These are phyloP conservation scores for Sthenelais limicola DNA, from an alignment of 2,888 invertebrate genomes.

Conservation along the genomic window DNA sequence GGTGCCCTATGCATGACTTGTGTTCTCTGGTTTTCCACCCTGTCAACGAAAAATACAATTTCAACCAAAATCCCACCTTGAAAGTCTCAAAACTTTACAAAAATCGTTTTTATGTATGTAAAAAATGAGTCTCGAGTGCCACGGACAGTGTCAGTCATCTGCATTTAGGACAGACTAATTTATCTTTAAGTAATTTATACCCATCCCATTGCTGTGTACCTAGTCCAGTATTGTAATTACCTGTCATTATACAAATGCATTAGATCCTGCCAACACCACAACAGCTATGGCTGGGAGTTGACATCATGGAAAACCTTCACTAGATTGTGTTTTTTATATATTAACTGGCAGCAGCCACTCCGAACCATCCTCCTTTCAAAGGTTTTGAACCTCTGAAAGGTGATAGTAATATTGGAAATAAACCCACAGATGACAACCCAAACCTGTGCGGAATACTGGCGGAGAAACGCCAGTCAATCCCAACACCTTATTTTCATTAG, in stretches of 20 bases:
- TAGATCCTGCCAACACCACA: slow-evolving; percentile 35
- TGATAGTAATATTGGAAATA: neutral
- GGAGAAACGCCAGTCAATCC: no score
- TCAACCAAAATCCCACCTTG: slow-evolving; percentile 17
- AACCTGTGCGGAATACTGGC: neutral
- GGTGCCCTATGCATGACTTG: slow-evolving; percentile 39
- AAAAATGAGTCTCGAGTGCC: slow-evolving; percentile 31
- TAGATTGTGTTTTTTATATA: slow-evolving; percentile 22
- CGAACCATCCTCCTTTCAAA: slow-evolving; percentile 27
- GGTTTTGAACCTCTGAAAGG: neutral
- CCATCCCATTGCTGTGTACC: slow-evolving; percentile 27
- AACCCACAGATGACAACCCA: neutral
- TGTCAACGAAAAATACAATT: no score
- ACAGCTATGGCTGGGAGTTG: slow-evolving; percentile 31
- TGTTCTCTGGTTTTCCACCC: slow-evolving; percentile 36
- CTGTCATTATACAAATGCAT: slow-evolving; percentile 21
- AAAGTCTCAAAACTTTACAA: no score
- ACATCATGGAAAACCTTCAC: slow-evolving; percentile 38
- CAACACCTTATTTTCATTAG: no score
- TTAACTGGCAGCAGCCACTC: slow-evolving; percentile 32
- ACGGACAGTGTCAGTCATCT: slow-evolving; percentile 38
- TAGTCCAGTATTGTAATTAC: slow-evolving; percentile 37
- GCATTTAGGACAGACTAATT: slow-evolving; percentile 25
- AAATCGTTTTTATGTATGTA: no score
- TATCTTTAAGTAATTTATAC: slow-evolving; percentile 10